Evolutionary conservation across 2,113 vertebrate species (phyloP).

Genomic region (Tragelaphus scriptus): DNA sequence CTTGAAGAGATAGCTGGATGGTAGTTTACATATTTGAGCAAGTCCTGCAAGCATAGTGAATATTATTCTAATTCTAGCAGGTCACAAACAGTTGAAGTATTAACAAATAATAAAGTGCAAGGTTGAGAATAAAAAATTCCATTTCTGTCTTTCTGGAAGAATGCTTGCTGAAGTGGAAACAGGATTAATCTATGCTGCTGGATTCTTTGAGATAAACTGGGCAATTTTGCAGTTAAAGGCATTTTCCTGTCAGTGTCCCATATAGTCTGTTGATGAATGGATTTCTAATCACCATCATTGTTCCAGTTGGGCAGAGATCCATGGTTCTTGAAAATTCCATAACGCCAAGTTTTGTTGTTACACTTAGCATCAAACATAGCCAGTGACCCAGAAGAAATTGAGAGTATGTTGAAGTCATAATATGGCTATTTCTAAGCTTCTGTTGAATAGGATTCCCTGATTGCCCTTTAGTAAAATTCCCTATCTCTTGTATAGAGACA

Average conservation of each 20-base stretch:
- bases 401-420: neutral
- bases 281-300: constrained; percentile 56
- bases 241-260: constrained; percentile 52
- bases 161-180: constrained; percentile 51
- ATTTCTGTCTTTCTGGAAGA: constrained; percentile 54
- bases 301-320: constrained; percentile 37
- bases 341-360: constrained; percentile 33
- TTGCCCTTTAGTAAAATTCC: neutral
- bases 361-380: neutral
- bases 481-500: neutral
- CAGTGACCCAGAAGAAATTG: neutral
- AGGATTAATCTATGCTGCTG: neutral
- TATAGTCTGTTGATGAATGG: constrained; percentile 40
- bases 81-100: constrained; percentile 27
- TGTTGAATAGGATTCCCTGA: neutral
- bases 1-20: neutral
- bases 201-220: constrained; percentile 46
- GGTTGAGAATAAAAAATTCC: constrained; percentile 10
- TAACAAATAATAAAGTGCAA: constrained; percentile 47
- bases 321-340: constrained; percentile 46
- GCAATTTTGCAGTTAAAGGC: constrained; percentile 47
- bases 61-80: constrained; percentile 16
- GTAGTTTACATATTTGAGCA: neutral
- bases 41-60: neutral
- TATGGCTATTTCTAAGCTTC: neutral